Percentiles rank a stretch among this genome's conserved stretches.
These are phyloP conservation scores for Drosophila prolongata DNA, from an alignment of 2,888 invertebrate species.

Conservation along the genomic window DNA sequence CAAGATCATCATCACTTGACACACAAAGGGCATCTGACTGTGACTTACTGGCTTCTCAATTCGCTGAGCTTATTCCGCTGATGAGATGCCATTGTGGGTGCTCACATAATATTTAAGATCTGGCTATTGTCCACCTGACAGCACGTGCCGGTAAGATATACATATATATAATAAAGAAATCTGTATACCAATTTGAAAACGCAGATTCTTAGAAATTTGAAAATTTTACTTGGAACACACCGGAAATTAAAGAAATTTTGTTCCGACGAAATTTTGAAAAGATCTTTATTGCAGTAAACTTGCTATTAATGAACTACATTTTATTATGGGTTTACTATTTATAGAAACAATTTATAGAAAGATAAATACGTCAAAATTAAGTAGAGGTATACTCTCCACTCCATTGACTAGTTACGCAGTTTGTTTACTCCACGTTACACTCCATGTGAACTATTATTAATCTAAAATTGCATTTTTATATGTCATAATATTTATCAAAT, in stretches of 20 bases:
- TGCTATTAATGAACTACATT: too few species aligned
- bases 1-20: constrained; percentile 26
- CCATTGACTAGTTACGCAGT: too few species aligned
- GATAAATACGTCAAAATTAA: too few species aligned
- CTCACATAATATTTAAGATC: constrained; percentile 29
- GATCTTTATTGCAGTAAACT: too few species aligned
- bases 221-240: background rate
- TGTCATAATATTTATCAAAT: constrained; percentile 1
- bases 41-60: constrained; percentile 21
- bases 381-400: too few species aligned
- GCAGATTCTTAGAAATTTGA: background rate
- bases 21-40: constrained; percentile 32
- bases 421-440: too few species aligned
- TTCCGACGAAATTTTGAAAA: too few species aligned
- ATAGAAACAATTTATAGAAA: too few species aligned
- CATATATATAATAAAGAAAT: background rate
- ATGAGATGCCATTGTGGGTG: constrained; percentile 16
- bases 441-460: background rate
- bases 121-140: constrained; percentile 22
- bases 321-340: too few species aligned
- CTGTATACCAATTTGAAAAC: too few species aligned
- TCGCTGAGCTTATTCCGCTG: constrained; percentile 9
- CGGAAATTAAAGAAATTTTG: too few species aligned
- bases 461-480: background rate
- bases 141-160: constrained; percentile 22